Percentiles rank a stretch among this genome's conserved stretches.
These are phyloP conservation scores for Criorhina ranunculi DNA, from an alignment of 2,888 invertebrate genomes.

Conservation along the genomic window DNA sequence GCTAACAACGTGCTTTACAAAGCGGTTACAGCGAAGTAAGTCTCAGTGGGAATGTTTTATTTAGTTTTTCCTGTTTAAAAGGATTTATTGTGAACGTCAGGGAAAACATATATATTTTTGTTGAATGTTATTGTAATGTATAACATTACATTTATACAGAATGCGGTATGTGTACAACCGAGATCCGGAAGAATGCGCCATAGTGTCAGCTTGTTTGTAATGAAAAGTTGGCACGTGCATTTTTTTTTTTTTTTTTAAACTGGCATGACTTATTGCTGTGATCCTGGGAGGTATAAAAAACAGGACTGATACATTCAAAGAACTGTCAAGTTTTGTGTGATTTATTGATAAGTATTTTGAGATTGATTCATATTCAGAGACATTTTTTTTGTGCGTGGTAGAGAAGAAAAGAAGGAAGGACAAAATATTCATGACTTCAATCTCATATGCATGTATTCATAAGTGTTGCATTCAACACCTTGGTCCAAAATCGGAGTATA, in stretches of 20 bases:
- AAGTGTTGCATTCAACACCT: no score
- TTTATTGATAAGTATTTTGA: constrained; percentile 7
- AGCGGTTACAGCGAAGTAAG: constrained; percentile 64
- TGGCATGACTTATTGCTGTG: constrained; percentile 8
- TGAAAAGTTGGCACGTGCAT: constrained; percentile 21
- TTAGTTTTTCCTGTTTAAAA: constrained; percentile 61
- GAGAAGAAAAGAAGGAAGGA: no score
- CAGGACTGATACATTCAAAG: not conserved
- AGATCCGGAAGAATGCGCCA: not conserved
- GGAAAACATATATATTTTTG: constrained; percentile 32
- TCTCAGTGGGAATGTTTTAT: constrained; percentile 58
- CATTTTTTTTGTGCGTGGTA: no score
- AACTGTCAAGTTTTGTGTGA: constrained; percentile 8
- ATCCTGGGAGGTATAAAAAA: not conserved
- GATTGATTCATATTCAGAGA: not conserved
- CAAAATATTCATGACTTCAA: no score
- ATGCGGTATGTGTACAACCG: not conserved
- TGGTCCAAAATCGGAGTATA: no score
- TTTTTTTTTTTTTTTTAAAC: not conserved
- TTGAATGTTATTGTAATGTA: constrained; percentile 35
- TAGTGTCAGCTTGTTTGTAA: constrained; percentile 14
- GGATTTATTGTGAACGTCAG: constrained; percentile 68
- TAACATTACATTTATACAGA: constrained; percentile 42
- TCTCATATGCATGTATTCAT: no score
- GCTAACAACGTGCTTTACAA: constrained; percentile 44